These are phyloP conservation scores for Syrmaticus mikado DNA, from an alignment of 2,113 vertebrate species.

Conservation along the genomic window DNA sequence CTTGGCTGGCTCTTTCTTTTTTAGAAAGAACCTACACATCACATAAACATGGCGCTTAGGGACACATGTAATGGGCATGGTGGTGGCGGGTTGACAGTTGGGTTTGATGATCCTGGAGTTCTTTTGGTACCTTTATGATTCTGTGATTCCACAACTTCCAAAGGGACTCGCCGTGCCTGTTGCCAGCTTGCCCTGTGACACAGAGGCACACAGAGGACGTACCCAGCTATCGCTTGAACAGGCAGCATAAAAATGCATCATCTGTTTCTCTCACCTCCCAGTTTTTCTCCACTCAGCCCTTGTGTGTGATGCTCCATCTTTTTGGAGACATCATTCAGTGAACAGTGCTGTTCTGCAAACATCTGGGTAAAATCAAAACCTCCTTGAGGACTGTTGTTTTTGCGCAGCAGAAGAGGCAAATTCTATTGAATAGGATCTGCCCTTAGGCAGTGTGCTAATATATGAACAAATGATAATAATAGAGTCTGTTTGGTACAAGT, in stretches of 20 bases:
- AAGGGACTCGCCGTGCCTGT: too few relatives aligned
- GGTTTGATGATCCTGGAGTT: too few relatives aligned
- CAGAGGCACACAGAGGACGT: neutral
- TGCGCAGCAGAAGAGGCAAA: neutral
- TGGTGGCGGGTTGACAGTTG: too few relatives aligned
- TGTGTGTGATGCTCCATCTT: neutral
- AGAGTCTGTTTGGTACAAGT: neutral
- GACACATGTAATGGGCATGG: too few relatives aligned
- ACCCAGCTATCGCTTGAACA: neutral
- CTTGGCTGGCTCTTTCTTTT: too few relatives aligned
- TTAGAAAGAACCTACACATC: too few relatives aligned
- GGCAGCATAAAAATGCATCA: neutral
- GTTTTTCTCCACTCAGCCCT: accelerated
- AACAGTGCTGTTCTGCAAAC: neutral
- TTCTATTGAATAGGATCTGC: neutral
- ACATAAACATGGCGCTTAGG: too few relatives aligned
- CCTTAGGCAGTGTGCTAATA: neutral
- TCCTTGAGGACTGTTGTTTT: neutral
- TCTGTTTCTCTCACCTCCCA: neutral
- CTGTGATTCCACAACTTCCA: neutral
- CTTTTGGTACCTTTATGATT: too few relatives aligned
- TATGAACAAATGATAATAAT: neutral
- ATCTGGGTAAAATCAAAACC: neutral
- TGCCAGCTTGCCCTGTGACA: neutral
- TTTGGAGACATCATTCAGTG: neutral